A percentile compares a stretch with the other conserved stretches of the same genome.
Evolutionary conservation across 2,888 invertebrate species (phyloP).

Genomic region (Epirrhoe tristata): DNA sequence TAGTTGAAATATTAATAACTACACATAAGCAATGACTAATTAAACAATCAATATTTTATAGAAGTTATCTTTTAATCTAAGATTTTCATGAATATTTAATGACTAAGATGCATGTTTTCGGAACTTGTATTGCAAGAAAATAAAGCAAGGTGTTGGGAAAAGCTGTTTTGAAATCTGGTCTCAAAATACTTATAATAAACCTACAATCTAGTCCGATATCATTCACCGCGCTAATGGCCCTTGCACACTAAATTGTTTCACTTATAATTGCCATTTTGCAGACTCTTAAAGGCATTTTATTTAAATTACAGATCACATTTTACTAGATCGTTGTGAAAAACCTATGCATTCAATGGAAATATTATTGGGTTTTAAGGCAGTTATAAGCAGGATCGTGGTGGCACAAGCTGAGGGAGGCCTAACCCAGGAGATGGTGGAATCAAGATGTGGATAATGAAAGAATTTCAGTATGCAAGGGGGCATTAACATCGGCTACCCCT

Average conservation of each 20-base stretch:
- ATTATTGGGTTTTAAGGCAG: too few species aligned
- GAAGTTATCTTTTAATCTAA: neutral
- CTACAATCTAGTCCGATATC: conserved; percentile 33
- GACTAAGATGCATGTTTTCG: neutral
- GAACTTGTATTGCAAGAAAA: neutral
- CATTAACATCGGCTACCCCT: conserved; percentile 4
- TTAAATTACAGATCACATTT: too few species aligned
- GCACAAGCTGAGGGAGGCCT: too few species aligned
- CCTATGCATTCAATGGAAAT: too few species aligned
- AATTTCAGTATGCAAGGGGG: conserved; percentile 1
- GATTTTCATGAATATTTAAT: conserved; percentile 4
- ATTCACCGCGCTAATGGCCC: conserved; percentile 5
- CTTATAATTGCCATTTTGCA: too few species aligned
- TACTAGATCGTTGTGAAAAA: too few species aligned
- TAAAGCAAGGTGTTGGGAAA: conserved; percentile 1
- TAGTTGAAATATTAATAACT: conserved; percentile 32
- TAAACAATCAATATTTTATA: conserved; percentile 19
- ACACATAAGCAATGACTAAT: conserved; percentile 27
- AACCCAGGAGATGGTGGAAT: too few species aligned
- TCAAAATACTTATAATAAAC: conserved; percentile 16
- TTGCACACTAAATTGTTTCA: neutral
- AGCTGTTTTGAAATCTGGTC: conserved; percentile 9
- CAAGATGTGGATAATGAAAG: too few species aligned
- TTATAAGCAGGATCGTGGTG: too few species aligned
- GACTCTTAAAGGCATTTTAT: too few species aligned